These are phyloP conservation scores for Ophthalmolycus amberensis DNA, from an alignment of 2,113 vertebrate species.

Conservation along the genomic window DNA sequence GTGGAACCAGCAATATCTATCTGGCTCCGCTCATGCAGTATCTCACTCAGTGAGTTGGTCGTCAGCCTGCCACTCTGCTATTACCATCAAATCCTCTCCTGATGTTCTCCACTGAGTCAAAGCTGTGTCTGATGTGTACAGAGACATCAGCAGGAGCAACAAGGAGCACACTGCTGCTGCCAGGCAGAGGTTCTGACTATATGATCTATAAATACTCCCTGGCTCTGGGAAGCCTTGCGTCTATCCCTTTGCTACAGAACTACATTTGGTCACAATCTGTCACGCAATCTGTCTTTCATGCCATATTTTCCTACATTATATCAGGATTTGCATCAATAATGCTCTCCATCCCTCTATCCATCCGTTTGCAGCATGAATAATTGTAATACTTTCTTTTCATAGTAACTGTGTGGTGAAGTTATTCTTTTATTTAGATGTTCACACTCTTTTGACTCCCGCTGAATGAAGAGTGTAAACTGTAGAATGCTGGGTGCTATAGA, in stretches of 20 bases:
- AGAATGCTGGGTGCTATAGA: background rate
- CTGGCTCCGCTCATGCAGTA: constrained; percentile 30
- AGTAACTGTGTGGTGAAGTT: background rate
- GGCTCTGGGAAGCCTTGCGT: constrained; percentile 62
- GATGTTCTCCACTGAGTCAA: constrained; percentile 59
- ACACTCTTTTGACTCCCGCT: constrained; percentile 4
- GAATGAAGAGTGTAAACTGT: background rate
- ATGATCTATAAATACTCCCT: constrained; percentile 79
- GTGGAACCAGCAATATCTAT: background rate
- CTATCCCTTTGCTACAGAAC: constrained; percentile 48
- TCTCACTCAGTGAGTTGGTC: constrained; percentile 17
- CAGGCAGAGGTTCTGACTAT: constrained; percentile 74
- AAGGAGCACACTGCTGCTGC: constrained; percentile 65
- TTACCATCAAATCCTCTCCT: constrained; percentile 43
- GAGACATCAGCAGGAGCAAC: constrained; percentile 63
- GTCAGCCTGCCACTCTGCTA: constrained; percentile 15
- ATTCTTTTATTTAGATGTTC: constrained; percentile 1
- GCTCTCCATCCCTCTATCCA: constrained; percentile 2
- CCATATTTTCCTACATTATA: constrained; percentile 33
- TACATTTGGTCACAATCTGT: constrained; percentile 69
- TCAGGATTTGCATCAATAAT: constrained; percentile 3
- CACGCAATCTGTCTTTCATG: constrained; percentile 59
- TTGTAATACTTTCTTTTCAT: background rate
- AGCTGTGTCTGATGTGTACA: constrained; percentile 52
- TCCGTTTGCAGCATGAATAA: background rate